Base-by-base conservation (phyloP, 2,888 invertebrate species). In the Xanthia icteritia region DNA sequence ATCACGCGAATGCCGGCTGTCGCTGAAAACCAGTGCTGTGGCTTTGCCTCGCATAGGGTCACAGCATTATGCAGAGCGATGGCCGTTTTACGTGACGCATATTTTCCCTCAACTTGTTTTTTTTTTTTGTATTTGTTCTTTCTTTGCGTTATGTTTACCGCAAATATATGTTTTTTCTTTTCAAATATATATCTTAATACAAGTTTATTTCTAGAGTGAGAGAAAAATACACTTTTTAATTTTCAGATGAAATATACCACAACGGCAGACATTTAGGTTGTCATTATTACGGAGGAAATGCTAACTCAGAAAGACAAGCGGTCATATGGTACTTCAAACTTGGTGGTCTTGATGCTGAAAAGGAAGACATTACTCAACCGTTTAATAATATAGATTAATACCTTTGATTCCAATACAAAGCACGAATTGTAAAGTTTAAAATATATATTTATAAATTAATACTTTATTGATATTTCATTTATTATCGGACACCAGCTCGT, bases 241-340 rank as follows among this genome's bases (percentile, higher is more conserved):
- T 86, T 83, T 3, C 88, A 86, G 86, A 79, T 36, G 60, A 70
- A 67, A 73, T 88, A 67, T 86, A 79, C 64, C 56, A 86, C 65
- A 88, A 86, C 9, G 51, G 73, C 0, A 68, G 60, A 48, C 11
- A 36, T 15, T 56, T 75, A 1, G 20, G 39, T 2, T 86, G 86
- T n/a, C 5, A 36, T 0, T 86, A 79, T 15, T 86, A 86, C 27
- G 45, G n/a, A 11, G 61, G 15, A 11, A 31, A 77, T 48, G 13
- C 67, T 0, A 73, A n/a, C 0, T 60, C 63, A 6, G 42, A 70
- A 6, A 42, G 42, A 36, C 72, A 86, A 45, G 87, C 81, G 0
- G 15, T 81, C 0, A 68, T 64, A 27, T 69, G 76, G 36, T 82
- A 86, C 39, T 69, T 84, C 5, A 63, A 69, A 11, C 39, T 75